A percentile compares a stretch with the other conserved stretches of the same genome.
Evolutionary conservation across 2,113 vertebrate genomes (phyloP).

Genomic region (Apodemus sylvaticus): DNA sequence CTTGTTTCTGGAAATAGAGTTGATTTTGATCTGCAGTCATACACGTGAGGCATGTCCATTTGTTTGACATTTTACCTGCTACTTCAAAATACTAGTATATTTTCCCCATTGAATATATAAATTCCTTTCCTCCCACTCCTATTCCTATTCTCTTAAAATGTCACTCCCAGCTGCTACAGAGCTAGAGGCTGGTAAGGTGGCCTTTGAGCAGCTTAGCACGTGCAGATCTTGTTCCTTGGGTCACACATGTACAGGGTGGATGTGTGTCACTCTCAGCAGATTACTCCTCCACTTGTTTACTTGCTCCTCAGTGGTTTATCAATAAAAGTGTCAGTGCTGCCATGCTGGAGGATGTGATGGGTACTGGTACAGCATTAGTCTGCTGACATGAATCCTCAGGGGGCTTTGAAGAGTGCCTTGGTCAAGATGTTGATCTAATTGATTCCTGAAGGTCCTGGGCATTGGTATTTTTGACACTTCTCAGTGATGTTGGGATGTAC

Average conservation of each 20-base stretch:
- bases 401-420: slow-evolving; percentile 9
- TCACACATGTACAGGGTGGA: neutral
- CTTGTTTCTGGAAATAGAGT: neutral
- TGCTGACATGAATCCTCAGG: neutral
- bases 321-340: slow-evolving; percentile 33
- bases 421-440: neutral
- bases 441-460: neutral
- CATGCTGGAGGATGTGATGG: slow-evolving; percentile 6
- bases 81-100: neutral
- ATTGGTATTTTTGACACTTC: neutral
- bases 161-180: neutral
- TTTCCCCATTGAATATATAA: slow-evolving; percentile 56
- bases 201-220: neutral
- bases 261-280: neutral
- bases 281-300: neutral
- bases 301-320: slow-evolving; percentile 21
- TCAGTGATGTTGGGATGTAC: neutral
- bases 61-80: neutral
- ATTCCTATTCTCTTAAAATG: slow-evolving; percentile 52
- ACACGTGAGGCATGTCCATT: neutral
- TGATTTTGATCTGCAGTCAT: neutral
- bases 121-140: slow-evolving; percentile 28
- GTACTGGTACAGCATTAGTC: neutral
- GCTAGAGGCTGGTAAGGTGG: neutral
- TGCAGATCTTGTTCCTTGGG: neutral